Evolutionary conservation across 2,888 invertebrate species (phyloP).

Genomic region (Galeruca laticollis): DNA sequence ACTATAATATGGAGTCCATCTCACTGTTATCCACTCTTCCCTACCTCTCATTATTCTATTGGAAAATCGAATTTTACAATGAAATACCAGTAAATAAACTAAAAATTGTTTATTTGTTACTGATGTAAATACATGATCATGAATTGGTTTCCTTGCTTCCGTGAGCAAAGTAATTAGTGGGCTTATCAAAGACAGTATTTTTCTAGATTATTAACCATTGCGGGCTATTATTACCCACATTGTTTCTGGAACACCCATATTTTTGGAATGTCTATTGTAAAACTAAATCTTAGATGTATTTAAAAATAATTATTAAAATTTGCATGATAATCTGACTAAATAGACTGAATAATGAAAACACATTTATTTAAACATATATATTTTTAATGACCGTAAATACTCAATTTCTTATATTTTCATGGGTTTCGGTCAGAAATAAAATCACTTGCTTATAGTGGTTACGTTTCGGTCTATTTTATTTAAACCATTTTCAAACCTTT

Average conservation of each 20-base stretch:
- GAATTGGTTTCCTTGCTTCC: conserved; percentile 20
- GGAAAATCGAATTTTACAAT: too few species aligned
- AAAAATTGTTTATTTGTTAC: not conserved
- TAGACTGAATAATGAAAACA: not conserved
- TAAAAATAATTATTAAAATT: not conserved
- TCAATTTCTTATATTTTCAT: too few species aligned
- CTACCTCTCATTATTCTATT: too few species aligned
- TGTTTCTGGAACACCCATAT: conserved; percentile 2
- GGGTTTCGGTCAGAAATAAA: too few species aligned
- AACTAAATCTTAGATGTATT: not conserved
- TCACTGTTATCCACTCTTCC: too few species aligned
- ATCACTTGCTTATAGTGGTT: too few species aligned
- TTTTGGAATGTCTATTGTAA: conserved; percentile 12
- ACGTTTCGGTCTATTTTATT: too few species aligned
- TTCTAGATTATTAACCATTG: conserved; percentile 9
- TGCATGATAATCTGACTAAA: not conserved
- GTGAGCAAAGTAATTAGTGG: conserved; percentile 5
- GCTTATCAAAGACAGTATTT: conserved; percentile 21
- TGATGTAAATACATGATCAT: conserved; percentile 7
- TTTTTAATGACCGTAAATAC: too few species aligned
- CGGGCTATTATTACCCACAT: not conserved
- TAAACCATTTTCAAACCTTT: too few species aligned
- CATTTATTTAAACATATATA: not conserved
- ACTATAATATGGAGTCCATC: not conserved
- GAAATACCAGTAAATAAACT: too few species aligned